These are phyloP conservation scores for Gnathonemus echidnorhynchus DNA, from an alignment of 2,113 vertebrate genomes.

Conservation along the genomic window DNA sequence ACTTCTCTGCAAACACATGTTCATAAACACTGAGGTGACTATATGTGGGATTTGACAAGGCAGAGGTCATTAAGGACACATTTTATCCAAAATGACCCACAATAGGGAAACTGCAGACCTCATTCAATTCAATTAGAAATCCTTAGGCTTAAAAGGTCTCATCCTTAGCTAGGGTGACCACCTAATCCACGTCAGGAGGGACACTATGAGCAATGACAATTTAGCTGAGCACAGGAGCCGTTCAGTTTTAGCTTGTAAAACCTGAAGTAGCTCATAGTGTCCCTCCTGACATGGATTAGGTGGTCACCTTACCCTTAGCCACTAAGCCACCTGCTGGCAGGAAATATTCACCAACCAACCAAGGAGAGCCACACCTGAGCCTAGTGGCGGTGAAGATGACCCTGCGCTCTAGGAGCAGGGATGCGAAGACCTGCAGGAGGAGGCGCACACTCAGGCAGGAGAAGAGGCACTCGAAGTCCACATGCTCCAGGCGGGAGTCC, in stretches of 20 bases:
- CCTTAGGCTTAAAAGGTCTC: not conserved
- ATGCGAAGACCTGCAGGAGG: conserved; percentile 70
- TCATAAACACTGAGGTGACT: not conserved
- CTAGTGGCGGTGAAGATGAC: conserved; percentile 74
- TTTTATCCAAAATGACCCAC: not conserved
- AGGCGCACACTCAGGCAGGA: conserved; percentile 68
- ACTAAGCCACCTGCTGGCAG: not conserved
- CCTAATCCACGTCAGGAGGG: not conserved
- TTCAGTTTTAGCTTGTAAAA: not conserved
- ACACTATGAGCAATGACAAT: not conserved
- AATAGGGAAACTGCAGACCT: not conserved
- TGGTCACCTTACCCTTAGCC: not conserved
- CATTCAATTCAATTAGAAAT: not conserved
- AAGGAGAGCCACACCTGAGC: conserved; percentile 57
- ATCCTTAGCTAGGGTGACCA: not conserved
- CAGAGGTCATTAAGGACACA: not conserved
- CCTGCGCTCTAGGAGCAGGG: conserved; percentile 70
- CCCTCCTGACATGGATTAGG: not conserved
- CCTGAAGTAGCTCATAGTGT: not conserved
- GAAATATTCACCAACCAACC: not conserved
- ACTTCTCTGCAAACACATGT: not conserved
- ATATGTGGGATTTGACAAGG: not conserved
- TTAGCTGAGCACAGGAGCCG: not conserved
- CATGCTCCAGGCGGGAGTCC: conserved; percentile 89
- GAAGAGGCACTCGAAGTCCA: conserved; percentile 90